These are phyloP conservation scores for Tiaroga cobitis DNA, from an alignment of 2,797 vertebrate species.

Conservation along the genomic window DNA sequence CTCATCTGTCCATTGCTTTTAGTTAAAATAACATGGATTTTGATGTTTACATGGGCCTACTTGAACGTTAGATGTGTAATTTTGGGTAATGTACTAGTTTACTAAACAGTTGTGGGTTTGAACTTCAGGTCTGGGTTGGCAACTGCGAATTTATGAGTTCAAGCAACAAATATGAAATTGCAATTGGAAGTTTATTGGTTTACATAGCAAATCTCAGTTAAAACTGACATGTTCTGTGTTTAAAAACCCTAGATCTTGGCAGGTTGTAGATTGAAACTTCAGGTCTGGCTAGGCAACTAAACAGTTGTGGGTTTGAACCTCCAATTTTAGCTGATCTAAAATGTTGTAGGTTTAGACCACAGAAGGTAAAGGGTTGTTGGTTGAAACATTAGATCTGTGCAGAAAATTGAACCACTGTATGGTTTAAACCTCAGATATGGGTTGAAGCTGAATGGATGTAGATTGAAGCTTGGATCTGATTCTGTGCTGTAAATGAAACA, in stretches of 20 bases:
- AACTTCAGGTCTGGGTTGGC: not conserved
- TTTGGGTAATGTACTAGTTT: not conserved
- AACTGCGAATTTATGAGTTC: not conserved
- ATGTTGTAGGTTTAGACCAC: not conserved
- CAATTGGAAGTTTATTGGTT: not conserved
- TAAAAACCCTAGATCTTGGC: not conserved
- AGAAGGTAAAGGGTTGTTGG: not conserved
- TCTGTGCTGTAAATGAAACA: not conserved
- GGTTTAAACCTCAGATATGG: not conserved
- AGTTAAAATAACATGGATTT: not conserved
- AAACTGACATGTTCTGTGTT: not conserved
- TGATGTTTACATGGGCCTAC: not conserved
- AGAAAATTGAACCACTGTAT: no score
- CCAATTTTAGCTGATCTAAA: not conserved
- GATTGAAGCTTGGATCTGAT: not conserved
- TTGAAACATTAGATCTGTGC: not conserved
- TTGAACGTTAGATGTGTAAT: not conserved
- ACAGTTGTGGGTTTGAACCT: not conserved
- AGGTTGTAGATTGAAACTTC: not conserved
- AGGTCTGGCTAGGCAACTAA: not conserved
- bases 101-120: not conserved
- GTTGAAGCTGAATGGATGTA: not conserved
- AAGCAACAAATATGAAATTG: not conserved
- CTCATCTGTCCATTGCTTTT: not conserved
- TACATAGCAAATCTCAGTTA: not conserved